Conservation (phyloP, 2,888 invertebrate species). For the Andrena hattorfiana region DNA sequence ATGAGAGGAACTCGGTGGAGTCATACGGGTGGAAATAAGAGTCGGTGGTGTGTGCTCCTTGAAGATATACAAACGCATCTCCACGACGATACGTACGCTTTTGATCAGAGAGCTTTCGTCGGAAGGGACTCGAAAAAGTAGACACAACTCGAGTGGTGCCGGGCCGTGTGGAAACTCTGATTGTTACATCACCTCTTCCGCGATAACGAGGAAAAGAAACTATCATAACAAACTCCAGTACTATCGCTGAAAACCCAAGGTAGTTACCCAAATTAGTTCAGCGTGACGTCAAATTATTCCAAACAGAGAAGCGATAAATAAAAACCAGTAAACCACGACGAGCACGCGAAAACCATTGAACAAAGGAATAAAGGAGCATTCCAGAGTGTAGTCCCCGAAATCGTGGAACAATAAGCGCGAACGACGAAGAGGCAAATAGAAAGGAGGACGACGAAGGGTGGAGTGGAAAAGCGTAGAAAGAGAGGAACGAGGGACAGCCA, state of each 20-base stretch:
- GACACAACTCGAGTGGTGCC: neutral
- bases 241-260: no score
- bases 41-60: conserved; percentile 10
- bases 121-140: conserved; percentile 14
- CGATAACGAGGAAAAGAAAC: neutral
- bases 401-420: conserved; percentile 1
- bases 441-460: neutral
- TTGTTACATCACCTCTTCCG: neutral
- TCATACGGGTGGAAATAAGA: conserved; percentile 32
- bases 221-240: neutral
- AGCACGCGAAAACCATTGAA: no score
- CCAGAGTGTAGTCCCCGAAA: neutral
- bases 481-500: conserved; percentile 14
- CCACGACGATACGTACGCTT: conserved; percentile 5
- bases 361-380: no score
- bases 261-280: no score
- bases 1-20: conserved; percentile 32
- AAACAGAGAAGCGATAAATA: no score
- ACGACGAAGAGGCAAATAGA: neutral
- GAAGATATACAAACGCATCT: conserved; percentile 20
- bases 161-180: neutral
- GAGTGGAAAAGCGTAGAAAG: neutral
- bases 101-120: conserved; percentile 16
- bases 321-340: no score
- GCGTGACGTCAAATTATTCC: no score